Base-by-base conservation (phyloP, 2,113 vertebrate species). In the Bubo bubo region DNA sequence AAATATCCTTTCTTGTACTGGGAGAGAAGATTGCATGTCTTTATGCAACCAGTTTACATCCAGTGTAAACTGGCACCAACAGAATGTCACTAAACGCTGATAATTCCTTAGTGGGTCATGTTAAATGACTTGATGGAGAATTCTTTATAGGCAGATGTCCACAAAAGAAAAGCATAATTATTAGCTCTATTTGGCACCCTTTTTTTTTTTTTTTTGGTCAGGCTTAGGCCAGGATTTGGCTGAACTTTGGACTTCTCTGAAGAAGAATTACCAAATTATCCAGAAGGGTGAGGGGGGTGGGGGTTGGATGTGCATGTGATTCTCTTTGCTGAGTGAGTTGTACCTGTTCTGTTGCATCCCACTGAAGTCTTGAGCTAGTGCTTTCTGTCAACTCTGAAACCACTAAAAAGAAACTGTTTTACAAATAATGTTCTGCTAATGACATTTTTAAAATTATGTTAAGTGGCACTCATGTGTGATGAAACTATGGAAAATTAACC, bases 251-350 rank as follows among this genome's bases (percentile, higher is more conserved):
- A 74, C 8, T 47, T 62, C 22, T 79, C 45, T 55, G 35, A 70
- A 83, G 70, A 64, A 4, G 13, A 81, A 30, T 50, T 58, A 23
- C 6, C 53, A 34, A 43, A 3, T 34, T 53, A 9, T 16, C 19
- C 0, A 0, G 30, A 49, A 55, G 23, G 4, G 7, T 7, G 4
- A 4, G 12, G 10, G 26, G 8, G 1, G 6, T n/a, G 14, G 7
- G 43, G 43, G 6, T 45, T 45, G 43, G 16, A 45, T 45, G 43
- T 45, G 43, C 43, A 45, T 45, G 43, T 27, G 17, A 26, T 59
- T 56, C 34, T 63, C 19, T 22, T 8, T 47, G 9, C 12, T 53
- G 30, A 15, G 3, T 41, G 23, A 67, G 4, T 30, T 90, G 11
- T 47, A 53, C 1, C 6, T 79, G 11, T 41, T 81, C 28, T 83